Percentiles rank a stretch among this genome's conserved stretches.
Conservation (phyloP, 2,888 invertebrate species). For the Caenorhabditis afra region DNA sequence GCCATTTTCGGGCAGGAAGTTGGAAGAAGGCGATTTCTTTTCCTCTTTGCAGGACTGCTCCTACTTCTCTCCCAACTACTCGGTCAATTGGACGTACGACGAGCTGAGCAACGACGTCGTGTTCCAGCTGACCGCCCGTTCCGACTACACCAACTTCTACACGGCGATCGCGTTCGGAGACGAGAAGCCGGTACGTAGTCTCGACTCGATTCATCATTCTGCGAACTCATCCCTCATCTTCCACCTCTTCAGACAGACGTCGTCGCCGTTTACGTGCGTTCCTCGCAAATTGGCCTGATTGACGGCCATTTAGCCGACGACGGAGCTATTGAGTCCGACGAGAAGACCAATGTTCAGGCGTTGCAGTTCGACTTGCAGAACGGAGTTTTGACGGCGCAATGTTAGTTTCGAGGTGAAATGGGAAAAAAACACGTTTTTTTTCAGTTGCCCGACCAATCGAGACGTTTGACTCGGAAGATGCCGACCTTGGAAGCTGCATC, state of each 20-base stretch:
- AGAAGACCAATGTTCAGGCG: slow-evolving; percentile 70
- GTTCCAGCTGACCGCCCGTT: slow-evolving; percentile 62
- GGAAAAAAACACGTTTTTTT: slow-evolving; percentile 8
- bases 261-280: slow-evolving; percentile 67
- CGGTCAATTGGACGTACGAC: slow-evolving; percentile 66
- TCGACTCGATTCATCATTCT: neutral
- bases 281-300: slow-evolving; percentile 68
- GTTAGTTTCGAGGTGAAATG: slow-evolving; percentile 19
- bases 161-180: slow-evolving; percentile 64
- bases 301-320: slow-evolving; percentile 67
- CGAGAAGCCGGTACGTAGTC: slow-evolving; percentile 59
- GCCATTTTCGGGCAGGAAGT: slow-evolving; percentile 5
- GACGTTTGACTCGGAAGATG: slow-evolving; percentile 45
- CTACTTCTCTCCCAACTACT: slow-evolving; percentile 59
- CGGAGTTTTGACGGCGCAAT: slow-evolving; percentile 64
- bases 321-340: slow-evolving; percentile 63
- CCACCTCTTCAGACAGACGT: slow-evolving; percentile 59
- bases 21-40: neutral
- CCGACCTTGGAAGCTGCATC: slow-evolving; percentile 57
- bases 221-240: neutral
- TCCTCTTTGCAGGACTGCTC: slow-evolving; percentile 49
- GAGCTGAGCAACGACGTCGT: slow-evolving; percentile 68
- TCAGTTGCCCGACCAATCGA: slow-evolving; percentile 57
- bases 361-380: slow-evolving; percentile 65
- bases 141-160: slow-evolving; percentile 63